Evolutionary conservation across 1,140 invertebrate genomes (phyloP).

Genomic region (Drosophila dunni): DNA sequence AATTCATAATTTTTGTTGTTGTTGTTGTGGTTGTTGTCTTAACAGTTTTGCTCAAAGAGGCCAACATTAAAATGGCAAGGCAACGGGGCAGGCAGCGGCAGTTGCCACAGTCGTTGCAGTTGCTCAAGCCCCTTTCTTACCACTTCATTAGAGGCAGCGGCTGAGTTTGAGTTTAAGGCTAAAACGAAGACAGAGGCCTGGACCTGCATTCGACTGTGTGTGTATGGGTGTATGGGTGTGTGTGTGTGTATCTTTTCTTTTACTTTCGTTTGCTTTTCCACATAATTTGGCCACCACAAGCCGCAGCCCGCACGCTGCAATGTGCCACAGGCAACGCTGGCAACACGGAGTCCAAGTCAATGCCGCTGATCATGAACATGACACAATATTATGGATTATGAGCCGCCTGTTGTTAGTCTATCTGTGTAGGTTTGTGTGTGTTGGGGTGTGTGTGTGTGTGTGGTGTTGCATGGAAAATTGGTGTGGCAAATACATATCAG

Average conservation of each 20-base stretch:
- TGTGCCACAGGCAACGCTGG: slow-evolving; percentile 20
- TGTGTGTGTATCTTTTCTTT: slow-evolving; percentile 49
- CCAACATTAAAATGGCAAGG: slow-evolving; percentile 70
- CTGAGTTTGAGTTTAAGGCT: slow-evolving; percentile 6
- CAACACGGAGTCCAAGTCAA: slow-evolving; percentile 33
- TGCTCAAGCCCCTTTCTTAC: slow-evolving; percentile 52
- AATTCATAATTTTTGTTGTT: slow-evolving; percentile 79
- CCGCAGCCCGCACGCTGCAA: neutral
- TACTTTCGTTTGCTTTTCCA: slow-evolving; percentile 78
- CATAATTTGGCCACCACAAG: slow-evolving; percentile 73
- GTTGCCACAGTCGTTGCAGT: slow-evolving; percentile 4
- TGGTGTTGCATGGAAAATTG: slow-evolving; percentile 52
- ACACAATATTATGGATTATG: slow-evolving; percentile 83
- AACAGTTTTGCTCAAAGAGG: slow-evolving; percentile 70
- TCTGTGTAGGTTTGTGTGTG: slow-evolving; percentile 29
- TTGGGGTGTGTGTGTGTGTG: slow-evolving; percentile 27
- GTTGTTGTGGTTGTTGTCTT: slow-evolving; percentile 39
- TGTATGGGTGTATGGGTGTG: neutral
- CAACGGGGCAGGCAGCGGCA: slow-evolving; percentile 59
- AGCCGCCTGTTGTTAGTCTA: slow-evolving; percentile 46
- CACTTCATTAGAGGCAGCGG: slow-evolving; percentile 69
- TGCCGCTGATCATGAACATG: slow-evolving; percentile 78
- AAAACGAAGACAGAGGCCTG: neutral
- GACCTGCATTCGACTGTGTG: slow-evolving; percentile 10
- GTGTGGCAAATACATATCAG: slow-evolving; percentile 71